Conservation (phyloP, 2,113 vertebrate genomes). For the Myanophis thanlyinensis region DNA sequence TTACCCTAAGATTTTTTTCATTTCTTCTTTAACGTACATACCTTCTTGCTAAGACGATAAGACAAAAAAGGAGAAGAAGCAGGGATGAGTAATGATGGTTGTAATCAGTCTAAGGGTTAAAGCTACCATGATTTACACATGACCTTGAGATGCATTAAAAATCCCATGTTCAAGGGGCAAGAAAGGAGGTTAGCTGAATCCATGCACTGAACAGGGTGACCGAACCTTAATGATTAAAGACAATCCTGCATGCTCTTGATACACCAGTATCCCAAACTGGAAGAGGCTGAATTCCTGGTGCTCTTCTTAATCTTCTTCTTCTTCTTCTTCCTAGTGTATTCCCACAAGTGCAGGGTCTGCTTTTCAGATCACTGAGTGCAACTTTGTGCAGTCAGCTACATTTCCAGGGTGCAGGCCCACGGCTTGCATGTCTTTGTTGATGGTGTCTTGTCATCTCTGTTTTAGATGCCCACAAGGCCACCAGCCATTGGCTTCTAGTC, state of each 20-base stretch:
- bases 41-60: neutral
- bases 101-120: neutral
- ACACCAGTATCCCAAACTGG: neutral
- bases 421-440: too few relatives aligned
- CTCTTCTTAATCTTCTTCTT: neutral
- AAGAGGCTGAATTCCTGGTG: neutral
- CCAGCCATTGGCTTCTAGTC: too few relatives aligned
- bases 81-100: neutral
- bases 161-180: neutral
- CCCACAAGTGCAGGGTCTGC: too few relatives aligned
- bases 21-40: neutral
- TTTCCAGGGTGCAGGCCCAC: too few relatives aligned
- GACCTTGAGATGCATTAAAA: neutral
- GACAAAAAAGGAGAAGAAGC: neutral
- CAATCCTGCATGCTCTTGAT: neutral
- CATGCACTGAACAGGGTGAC: neutral
- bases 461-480: too few relatives aligned
- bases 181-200: neutral
- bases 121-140: neutral
- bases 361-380: too few relatives aligned
- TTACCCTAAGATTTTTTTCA: neutral
- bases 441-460: too few relatives aligned
- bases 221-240: neutral
- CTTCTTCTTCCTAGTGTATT: too few relatives aligned
- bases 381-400: too few relatives aligned